Evolutionary conservation across 2,797 vertebrate species (phyloP), one percentile per base, ranked within the genome.

Genomic region (Dallia pectoralis): DNA sequence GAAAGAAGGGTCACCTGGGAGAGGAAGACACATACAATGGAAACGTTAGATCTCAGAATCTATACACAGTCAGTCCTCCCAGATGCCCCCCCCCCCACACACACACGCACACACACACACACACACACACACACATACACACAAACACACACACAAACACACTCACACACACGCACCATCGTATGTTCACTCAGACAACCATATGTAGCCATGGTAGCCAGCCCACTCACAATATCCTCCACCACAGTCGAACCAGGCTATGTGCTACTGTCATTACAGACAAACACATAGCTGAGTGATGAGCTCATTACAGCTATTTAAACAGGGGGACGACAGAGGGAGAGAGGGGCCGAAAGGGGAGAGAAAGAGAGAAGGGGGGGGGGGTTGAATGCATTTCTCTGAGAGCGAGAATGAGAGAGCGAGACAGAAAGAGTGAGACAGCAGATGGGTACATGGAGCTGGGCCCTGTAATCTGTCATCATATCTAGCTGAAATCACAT

Each of bases 1-100:
- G 97, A 98, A 27, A 98, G 93, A 79, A 98, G 89, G 0, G 97
- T 98, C 79, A 98, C 97, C 97, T 98, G 75, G 71, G 68, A 70
- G 64, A 19, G 67, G 70, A 15, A 53, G 19, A 22, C n/a, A 2
- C 6, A 53, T 15, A 53, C 65, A 61, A 12, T 22, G 25, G 56
- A 29, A 25, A 62, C 61, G 12, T 27, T 14, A 62, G 25, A 30
- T 27, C 16, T 56, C 30, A 53, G 29, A 56, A 51, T n/a, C 48
- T 19, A 27, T 30, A 16, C 33, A 14, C 33, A 67, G 32, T 11
- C 29, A 27, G 22, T 22, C 15, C 59, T 30, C 27, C 9, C 36
- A 40, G 36, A 40, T 40, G 36, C 1, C 25, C 25, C 14, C 16
- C 15, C 2, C 59, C 15, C 12, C 1, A 0, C 48, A 18, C 48